Evolutionary conservation across 2,797 vertebrate genomes (phyloP).

Genomic region (Danio jaintianensis): DNA sequence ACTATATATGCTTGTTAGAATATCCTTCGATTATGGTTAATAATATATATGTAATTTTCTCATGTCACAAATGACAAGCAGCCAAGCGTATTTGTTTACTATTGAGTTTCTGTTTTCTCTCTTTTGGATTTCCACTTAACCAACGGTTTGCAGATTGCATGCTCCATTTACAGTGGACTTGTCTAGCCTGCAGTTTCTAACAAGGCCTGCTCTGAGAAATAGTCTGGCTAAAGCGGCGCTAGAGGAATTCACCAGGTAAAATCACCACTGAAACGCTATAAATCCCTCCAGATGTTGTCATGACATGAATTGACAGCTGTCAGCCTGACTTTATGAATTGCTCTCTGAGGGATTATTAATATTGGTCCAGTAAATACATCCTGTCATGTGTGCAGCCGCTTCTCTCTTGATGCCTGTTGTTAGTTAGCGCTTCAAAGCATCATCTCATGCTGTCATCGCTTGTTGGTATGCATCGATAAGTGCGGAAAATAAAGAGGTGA

Average conservation of each 20-base stretch:
- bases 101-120: conserved; percentile 41
- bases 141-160: conserved; percentile 50
- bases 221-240: not conserved
- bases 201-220: conserved; percentile 7
- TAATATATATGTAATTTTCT: too few species aligned
- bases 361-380: conserved; percentile 10
- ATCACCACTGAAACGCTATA: conserved; percentile 5
- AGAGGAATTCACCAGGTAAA: not conserved
- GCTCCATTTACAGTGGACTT: conserved; percentile 45
- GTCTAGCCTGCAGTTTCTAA: conserved; percentile 41
- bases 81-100: conserved; percentile 26
- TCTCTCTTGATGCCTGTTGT: not conserved
- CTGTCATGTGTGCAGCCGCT: conserved; percentile 11
- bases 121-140: conserved; percentile 42
- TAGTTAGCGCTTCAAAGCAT: not conserved
- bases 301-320: conserved; percentile 47
- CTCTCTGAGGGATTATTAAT: conserved; percentile 11
- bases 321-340: conserved; percentile 18
- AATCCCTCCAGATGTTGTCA: conserved; percentile 31
- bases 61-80: too few species aligned
- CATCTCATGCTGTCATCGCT: not conserved
- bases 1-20: too few species aligned
- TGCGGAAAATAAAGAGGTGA: not conserved
- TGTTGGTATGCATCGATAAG: not conserved
- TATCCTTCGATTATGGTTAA: too few species aligned